Percentiles rank a stretch among this genome's conserved stretches.
These are phyloP conservation scores for Rhizoglyphus robini DNA, from an alignment of 1,140 invertebrate genomes.

Conservation along the genomic window DNA sequence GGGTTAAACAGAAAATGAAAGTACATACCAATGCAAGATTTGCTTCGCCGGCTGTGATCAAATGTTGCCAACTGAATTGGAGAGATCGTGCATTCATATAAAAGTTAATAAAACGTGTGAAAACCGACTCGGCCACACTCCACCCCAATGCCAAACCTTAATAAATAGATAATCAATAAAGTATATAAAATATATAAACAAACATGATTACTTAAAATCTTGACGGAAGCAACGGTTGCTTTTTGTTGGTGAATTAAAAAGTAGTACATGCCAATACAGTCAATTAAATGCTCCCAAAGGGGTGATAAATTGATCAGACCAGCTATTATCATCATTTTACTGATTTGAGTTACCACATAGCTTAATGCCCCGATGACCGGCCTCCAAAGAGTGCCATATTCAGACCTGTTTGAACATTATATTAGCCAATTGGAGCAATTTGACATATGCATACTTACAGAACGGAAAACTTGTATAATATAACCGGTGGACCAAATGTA, in stretches of 20 bases:
- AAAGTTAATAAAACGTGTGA: slow-evolving; percentile 21
- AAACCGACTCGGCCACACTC: slow-evolving; percentile 22
- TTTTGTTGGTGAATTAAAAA: slow-evolving; percentile 21
- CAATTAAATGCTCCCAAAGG: slow-evolving; percentile 16
- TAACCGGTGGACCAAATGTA: slow-evolving; percentile 19
- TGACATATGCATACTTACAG: slow-evolving; percentile 17
- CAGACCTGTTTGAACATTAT: slow-evolving; percentile 2
- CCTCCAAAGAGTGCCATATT: slow-evolving; percentile 21
- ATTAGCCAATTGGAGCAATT: not conserved
- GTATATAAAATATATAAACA: not conserved
- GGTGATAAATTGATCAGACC: slow-evolving; percentile 1
- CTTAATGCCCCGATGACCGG: slow-evolving; percentile 4
- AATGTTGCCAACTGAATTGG: slow-evolving; percentile 22
- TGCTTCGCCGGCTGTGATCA: slow-evolving; percentile 18
- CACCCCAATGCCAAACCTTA: slow-evolving; percentile 22
- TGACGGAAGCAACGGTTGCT: slow-evolving; percentile 20
- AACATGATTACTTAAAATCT: slow-evolving; percentile 19
- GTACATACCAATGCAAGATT: slow-evolving; percentile 20
- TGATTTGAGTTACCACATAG: slow-evolving; percentile 20
- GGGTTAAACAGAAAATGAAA: slow-evolving; percentile 12
- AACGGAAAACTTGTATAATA: slow-evolving; percentile 21
- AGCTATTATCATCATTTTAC: slow-evolving; percentile 20
- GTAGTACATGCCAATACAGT: slow-evolving; percentile 20
- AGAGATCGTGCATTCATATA: slow-evolving; percentile 22
- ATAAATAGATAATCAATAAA: not conserved